Percentiles rank a stretch among this genome's conserved stretches.
phyloP scores from a whole-genome alignment of 2,888 invertebrate species.

The Orthonevra nobilis region DNA sequence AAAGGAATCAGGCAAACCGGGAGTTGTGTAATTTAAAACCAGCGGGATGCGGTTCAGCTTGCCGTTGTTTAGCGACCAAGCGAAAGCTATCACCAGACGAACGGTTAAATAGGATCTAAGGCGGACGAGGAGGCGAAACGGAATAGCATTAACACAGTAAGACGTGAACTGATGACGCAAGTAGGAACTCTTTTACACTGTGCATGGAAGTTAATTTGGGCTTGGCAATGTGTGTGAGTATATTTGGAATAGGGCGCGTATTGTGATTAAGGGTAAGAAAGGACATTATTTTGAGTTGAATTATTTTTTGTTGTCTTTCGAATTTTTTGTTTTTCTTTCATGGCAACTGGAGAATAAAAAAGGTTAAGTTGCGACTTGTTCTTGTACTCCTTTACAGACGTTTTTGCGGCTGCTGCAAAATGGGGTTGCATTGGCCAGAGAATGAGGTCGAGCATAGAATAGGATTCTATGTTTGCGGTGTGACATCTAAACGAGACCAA shows the following conservation, averaged over 20 bases:
- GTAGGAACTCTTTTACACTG: slow-evolving; percentile 13
- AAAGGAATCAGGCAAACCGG: slow-evolving; percentile 14
- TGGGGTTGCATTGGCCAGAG: background rate
- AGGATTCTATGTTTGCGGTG: too few species aligned
- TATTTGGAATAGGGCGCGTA: slow-evolving; percentile 27
- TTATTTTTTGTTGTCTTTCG: slow-evolving; percentile 21
- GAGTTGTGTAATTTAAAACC: slow-evolving; percentile 62
- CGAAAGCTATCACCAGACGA: slow-evolving; percentile 6
- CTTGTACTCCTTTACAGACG: slow-evolving; percentile 11
- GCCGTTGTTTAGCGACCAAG: slow-evolving; percentile 22
- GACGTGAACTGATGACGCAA: slow-evolving; percentile 32
- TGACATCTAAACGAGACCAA: too few species aligned
- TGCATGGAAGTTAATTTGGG: slow-evolving; percentile 16
- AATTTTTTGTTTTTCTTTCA: slow-evolving; percentile 19
- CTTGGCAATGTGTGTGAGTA: slow-evolving; percentile 8
- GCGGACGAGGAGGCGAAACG: background rate
- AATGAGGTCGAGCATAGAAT: background rate
- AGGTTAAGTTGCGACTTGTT: slow-evolving; percentile 28
- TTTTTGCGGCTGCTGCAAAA: background rate
- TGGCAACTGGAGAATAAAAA: background rate
- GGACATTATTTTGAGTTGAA: slow-evolving; percentile 39
- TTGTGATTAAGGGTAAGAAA: slow-evolving; percentile 8
- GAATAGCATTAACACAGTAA: background rate
- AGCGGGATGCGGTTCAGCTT: slow-evolving; percentile 52
- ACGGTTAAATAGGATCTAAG: background rate